Evolutionary conservation across 1,140 invertebrate species (phyloP), one percentile per base, ranked within the genome.

Genomic region (Drosophila burlai): DNA sequence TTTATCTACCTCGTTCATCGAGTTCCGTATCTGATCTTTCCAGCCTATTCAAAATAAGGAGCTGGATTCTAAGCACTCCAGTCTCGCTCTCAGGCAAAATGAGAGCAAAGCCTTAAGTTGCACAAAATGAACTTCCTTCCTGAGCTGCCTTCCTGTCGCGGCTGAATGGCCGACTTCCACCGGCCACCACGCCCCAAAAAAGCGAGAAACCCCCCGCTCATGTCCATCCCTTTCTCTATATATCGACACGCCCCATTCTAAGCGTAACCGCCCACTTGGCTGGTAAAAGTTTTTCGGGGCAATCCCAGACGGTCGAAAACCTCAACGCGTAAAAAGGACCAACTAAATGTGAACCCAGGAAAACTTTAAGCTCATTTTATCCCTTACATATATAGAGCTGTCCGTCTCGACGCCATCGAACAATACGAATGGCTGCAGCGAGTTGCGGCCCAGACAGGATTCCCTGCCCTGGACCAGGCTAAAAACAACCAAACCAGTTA

Each of bases 111-210:
- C 83, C 66, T 83, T 82, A 86, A 86, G 83, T 79, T 87, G 80
- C 71, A 86, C 83, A 86, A 86, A 86, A 86, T 87, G 54, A 82
- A 86, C 83, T 86, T 86, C 83, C 83, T 85, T 86, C 81, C 81
- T 64, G 54, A 24, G 42, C 57, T 72, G 43, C 78, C 75, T 83
- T 83, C 62, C 83, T 79, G 83, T 66, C 78, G 65, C 67, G 82
- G 60, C 74, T 81, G 65, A 81, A 71, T 81, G 78, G 73, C 68
- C 64, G 60, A 54, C 64, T 64, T 52, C 54, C 61, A 65, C 38
- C 8, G 36, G 31, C 31, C 31, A 34, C 31, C 10, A 34, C 9
- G 38, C 62, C 47, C 67, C 63, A 50, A 24, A 36, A 36, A 36
- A 36, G 21, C 31, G 18, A 36, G 21, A 21, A 29, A 4, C 18